A percentile compares a stretch with the other conserved stretches of the same genome.
Evolutionary conservation across 2,888 invertebrate species (phyloP).

Genomic region (Sinelater perroti): DNA sequence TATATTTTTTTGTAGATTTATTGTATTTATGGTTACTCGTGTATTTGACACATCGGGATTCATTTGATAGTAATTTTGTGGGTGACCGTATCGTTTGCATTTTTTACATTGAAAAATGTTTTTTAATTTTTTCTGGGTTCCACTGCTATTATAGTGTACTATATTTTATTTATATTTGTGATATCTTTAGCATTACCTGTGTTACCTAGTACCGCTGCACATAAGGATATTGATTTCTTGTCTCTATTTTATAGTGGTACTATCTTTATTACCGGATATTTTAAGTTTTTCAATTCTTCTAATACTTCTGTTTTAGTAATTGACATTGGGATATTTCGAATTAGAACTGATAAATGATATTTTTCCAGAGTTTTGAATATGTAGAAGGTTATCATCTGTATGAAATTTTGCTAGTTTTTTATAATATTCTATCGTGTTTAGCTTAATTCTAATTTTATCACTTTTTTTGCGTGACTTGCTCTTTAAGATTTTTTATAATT

Average conservation of each 20-base stretch:
- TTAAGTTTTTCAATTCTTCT: slow-evolving; percentile 8
- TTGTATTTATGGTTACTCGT: neutral
- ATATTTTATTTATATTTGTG: neutral
- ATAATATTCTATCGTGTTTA: slow-evolving; percentile 5
- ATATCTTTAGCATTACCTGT: neutral
- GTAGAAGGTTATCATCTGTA: slow-evolving; percentile 2
- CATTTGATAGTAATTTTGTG: neutral
- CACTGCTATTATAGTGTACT: slow-evolving; percentile 2
- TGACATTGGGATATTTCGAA: slow-evolving; percentile 3
- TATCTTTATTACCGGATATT: neutral
- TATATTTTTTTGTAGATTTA: neutral
- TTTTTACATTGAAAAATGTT: neutral
- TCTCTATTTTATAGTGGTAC: neutral
- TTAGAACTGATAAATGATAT: too few species aligned
- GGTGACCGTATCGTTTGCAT: neutral
- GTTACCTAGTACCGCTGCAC: neutral
- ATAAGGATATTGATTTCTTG: neutral
- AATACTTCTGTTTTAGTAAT: neutral
- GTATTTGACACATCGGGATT: neutral
- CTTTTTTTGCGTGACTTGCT: too few species aligned
- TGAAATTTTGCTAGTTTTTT: slow-evolving; percentile 1
- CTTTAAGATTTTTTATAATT: too few species aligned
- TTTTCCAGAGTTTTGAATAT: slow-evolving; percentile 9
- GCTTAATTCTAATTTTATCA: slow-evolving; percentile 12
- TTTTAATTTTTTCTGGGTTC: neutral